A percentile compares a stretch with the other conserved stretches of the same genome.
These are phyloP conservation scores for Andrena dorsata DNA, from an alignment of 2,888 invertebrate genomes.

Conservation along the genomic window DNA sequence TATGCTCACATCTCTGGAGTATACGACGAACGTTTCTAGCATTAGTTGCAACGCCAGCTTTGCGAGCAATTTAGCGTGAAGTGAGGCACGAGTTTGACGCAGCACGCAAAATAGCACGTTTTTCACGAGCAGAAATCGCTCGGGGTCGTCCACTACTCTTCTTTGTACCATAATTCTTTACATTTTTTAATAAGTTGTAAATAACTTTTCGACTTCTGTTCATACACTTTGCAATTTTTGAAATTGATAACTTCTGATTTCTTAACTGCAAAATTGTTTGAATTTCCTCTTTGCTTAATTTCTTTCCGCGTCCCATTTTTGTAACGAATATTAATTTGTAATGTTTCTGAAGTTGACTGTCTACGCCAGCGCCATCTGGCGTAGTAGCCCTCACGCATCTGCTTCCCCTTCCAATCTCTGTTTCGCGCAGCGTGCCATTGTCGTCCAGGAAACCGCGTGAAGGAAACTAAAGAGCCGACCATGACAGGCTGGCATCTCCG, in stretches of 20 bases:
- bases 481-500: too few relatives aligned
- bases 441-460: too few relatives aligned
- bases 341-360: not conserved
- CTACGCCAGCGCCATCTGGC: too few relatives aligned
- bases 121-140: not conserved
- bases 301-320: not conserved
- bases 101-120: slow-evolving; percentile 7
- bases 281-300: slow-evolving; percentile 4
- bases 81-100: slow-evolving; percentile 21
- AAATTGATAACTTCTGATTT: slow-evolving; percentile 1
- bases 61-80: slow-evolving; percentile 14
- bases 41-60: slow-evolving; percentile 23
- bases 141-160: slow-evolving; percentile 5
- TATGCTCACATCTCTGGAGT: slow-evolving; percentile 12
- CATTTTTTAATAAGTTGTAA: slow-evolving; percentile 15
- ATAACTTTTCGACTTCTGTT: slow-evolving; percentile 10
- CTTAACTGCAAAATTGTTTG: not conserved
- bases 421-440: too few relatives aligned
- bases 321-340: not conserved
- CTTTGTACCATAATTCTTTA: slow-evolving; percentile 11
- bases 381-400: too few relatives aligned
- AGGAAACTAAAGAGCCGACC: too few relatives aligned
- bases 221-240: not conserved
- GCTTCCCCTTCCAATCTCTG: too few relatives aligned
- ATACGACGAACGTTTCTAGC: slow-evolving; percentile 13